Evolutionary conservation across 2,888 invertebrate species (phyloP), one percentile per base, ranked within the genome.

Genomic region (Tiphia femorata): DNA sequence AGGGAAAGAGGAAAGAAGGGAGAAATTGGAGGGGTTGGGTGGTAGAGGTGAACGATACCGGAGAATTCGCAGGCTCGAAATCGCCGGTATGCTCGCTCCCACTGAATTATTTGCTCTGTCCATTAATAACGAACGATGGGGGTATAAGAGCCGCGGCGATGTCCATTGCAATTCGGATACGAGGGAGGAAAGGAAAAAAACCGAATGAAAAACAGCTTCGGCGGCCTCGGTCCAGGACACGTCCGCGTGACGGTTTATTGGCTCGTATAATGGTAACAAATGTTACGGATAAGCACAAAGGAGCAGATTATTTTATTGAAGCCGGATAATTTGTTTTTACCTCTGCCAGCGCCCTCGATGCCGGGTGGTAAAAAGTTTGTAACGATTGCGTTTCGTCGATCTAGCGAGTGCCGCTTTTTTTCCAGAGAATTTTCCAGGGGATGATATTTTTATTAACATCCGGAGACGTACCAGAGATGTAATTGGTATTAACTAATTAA

Each of bases 71-170:
- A 43, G 42, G 37, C 21, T 38, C 53, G 53, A 44, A 58, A 57
- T 58, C 57, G 53, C 48, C 38, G 37, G 46, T 35, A 35, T 29
- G 37, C 49, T 44, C 54, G 49, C 46, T 55, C 52, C 53, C 23
- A 8, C 35, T 55, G 46, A 49, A 54, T 47, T 60, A 57, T 57
- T 57, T 51, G 48, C 40, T 29, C 54, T 48, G 33, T 58, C 47
- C 58, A 59, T 55, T 59, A 62, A 49, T 51, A 54, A 58, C 58
- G 58, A 49, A 54, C 38, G 47, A 58, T 48, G 48, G 47, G 35
- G 38, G 12, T 29, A 40, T 50, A 48, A 44, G 53, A 50, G 49
- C n/a, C 20, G 20, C 37, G 27, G 33, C 47, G 53, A 46, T 30
- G 56, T 46, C 44, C 49, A 43, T 42, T 43, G 57, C 42, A 47